phyloP scores from a whole-genome alignment of 2,113 vertebrate species.

The Oriolus oriolus region DNA sequence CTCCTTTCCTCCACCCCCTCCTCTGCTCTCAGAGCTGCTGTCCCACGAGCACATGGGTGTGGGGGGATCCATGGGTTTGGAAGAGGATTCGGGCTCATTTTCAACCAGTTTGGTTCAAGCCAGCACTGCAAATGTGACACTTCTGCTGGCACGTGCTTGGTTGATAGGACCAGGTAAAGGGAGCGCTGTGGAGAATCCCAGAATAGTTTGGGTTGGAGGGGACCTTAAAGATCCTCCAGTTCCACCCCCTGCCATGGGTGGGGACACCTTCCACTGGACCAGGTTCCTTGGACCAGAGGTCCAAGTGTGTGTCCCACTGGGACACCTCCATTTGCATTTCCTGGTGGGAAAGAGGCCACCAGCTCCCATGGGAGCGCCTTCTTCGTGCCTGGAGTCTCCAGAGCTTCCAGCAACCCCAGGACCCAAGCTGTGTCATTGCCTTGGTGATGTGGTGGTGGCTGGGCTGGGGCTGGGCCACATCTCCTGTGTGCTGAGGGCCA shows the following conservation, averaged over 20 bases:
- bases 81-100: background rate
- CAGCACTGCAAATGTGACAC: background rate
- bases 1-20: background rate
- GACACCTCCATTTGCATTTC: background rate
- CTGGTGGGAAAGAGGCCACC: background rate
- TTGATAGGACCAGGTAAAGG: background rate
- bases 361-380: background rate
- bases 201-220: background rate
- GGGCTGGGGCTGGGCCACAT: background rate
- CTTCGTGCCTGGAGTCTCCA: background rate
- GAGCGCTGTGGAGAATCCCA: background rate
- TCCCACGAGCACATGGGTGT: background rate
- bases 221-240: background rate
- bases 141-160: background rate
- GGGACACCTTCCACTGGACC: background rate
- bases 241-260: background rate
- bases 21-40: background rate
- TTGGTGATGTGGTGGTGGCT: fast-evolving
- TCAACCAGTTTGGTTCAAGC: background rate
- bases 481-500: background rate
- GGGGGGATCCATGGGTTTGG: background rate
- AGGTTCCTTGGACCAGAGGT: background rate
- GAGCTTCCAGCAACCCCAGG: background rate
- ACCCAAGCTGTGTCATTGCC: background rate
- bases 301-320: background rate